A percentile compares a stretch with the other conserved stretches of the same genome.
Conservation (phyloP, 2,888 invertebrate species). For the Apodemia duryi region DNA sequence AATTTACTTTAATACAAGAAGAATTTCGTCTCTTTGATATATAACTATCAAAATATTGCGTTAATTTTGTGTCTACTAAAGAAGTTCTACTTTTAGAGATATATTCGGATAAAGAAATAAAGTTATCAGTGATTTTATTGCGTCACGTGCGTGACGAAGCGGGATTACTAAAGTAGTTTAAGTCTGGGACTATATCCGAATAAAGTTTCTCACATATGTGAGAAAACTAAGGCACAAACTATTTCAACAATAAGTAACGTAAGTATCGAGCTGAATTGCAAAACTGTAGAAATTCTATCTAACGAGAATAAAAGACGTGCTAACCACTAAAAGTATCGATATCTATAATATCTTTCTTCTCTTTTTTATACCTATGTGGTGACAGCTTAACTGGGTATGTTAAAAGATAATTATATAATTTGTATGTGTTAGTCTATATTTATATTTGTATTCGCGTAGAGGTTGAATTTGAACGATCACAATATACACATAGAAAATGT, state of each 20-base stretch:
- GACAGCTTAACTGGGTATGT: no score
- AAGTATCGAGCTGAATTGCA: not conserved
- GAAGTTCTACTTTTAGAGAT: not conserved
- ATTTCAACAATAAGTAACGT: not conserved
- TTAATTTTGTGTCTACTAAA: not conserved
- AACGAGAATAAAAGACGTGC: not conserved
- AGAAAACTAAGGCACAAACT: not conserved
- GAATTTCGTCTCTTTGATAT: no score
- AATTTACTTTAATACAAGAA: no score
- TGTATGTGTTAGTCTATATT: no score
- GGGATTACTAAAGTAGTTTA: constrained; percentile 63
- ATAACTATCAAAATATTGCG: no score
- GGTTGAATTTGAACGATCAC: no score
- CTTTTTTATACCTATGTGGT: no score
- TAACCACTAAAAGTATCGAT: not conserved
- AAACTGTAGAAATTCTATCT: not conserved
- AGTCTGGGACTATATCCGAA: not conserved
- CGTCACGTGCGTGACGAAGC: constrained; percentile 94
- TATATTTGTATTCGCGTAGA: no score
- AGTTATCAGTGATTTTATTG: constrained; percentile 87
- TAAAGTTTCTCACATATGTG: not conserved
- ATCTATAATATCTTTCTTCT: not conserved
- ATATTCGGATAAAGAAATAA: not conserved
- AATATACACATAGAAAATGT: no score
- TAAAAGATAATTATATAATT: no score